A percentile compares a stretch with the other conserved stretches of the same genome.
These are phyloP conservation scores for Enteromius paludinosus DNA, from an alignment of 2,797 vertebrate genomes.

Conservation along the genomic window DNA sequence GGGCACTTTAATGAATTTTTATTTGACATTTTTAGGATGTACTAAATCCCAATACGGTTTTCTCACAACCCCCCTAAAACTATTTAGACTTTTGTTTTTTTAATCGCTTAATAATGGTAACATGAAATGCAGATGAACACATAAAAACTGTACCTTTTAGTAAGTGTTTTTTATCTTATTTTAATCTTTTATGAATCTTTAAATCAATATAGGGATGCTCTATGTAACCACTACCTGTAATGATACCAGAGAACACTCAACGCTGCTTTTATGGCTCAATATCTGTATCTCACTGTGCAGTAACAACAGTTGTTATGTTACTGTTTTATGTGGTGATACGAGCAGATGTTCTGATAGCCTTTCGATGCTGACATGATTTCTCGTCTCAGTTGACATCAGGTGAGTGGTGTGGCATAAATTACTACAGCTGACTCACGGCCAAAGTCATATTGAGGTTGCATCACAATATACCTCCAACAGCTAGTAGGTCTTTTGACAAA, in stretches of 20 bases:
- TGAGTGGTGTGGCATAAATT: neutral
- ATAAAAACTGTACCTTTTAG: neutral
- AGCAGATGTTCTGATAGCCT: conserved; percentile 1
- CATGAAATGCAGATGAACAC: neutral
- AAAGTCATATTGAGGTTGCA: neutral
- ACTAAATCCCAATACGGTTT: neutral
- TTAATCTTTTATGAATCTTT: neutral
- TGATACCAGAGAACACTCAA: neutral
- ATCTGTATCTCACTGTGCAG: neutral
- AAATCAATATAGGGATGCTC: neutral
- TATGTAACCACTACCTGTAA: neutral
- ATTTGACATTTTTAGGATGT: neutral
- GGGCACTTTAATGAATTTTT: neutral
- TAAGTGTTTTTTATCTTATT: neutral
- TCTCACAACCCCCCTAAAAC: neutral
- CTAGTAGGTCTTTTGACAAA: neutral
- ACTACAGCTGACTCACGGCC: neutral
- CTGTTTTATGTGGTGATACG: neutral
- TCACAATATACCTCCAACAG: neutral
- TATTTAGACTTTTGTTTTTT: neutral
- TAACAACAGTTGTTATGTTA: conserved; percentile 10
- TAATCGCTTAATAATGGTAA: neutral
- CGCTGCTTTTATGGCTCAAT: neutral
- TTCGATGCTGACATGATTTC: neutral
- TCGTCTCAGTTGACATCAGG: neutral